phyloP scores from a whole-genome alignment of 2,797 vertebrate genomes.

The Denticeps clupeoides region DNA sequence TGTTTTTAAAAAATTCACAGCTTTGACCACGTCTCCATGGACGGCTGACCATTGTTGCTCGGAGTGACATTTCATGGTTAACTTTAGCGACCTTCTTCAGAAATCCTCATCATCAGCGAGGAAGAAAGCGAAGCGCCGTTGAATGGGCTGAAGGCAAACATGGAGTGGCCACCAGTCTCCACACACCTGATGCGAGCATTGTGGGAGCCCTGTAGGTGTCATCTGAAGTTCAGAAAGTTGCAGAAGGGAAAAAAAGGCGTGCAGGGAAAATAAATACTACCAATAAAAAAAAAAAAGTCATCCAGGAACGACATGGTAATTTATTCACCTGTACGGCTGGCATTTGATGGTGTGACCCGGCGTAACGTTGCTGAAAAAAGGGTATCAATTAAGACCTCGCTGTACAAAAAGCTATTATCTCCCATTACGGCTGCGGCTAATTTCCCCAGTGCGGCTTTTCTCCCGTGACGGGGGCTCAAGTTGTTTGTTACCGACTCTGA shows the following conservation, averaged over 20 bases:
- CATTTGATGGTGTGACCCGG: too few relatives aligned
- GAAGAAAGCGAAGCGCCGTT: slow-evolving; percentile 23
- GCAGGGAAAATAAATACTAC: too few relatives aligned
- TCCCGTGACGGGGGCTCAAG: too few relatives aligned
- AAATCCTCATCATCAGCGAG: slow-evolving; percentile 23
- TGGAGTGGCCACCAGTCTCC: not conserved
- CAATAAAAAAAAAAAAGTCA: too few relatives aligned
- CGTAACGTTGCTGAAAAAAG: too few relatives aligned
- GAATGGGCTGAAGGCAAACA: slow-evolving; percentile 15
- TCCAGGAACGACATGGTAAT: too few relatives aligned
- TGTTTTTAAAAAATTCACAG: slow-evolving; percentile 31
- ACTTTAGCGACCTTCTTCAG: slow-evolving; percentile 32
- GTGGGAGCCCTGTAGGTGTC: not conserved
- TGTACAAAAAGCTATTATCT: too few relatives aligned
- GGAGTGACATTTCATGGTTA: slow-evolving; percentile 38
- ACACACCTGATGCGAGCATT: not conserved
- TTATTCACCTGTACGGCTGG: too few relatives aligned
- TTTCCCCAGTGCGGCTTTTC: too few relatives aligned
- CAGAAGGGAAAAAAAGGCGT: not conserved
- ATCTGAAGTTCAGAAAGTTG: not conserved
- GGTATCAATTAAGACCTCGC: too few relatives aligned
- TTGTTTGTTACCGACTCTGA: too few relatives aligned
- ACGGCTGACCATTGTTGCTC: slow-evolving; percentile 31
- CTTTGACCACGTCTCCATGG: slow-evolving; percentile 35
- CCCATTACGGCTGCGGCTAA: too few relatives aligned